phyloP scores from a whole-genome alignment of 2,888 invertebrate species.

The Pseudococcus longispinus region DNA sequence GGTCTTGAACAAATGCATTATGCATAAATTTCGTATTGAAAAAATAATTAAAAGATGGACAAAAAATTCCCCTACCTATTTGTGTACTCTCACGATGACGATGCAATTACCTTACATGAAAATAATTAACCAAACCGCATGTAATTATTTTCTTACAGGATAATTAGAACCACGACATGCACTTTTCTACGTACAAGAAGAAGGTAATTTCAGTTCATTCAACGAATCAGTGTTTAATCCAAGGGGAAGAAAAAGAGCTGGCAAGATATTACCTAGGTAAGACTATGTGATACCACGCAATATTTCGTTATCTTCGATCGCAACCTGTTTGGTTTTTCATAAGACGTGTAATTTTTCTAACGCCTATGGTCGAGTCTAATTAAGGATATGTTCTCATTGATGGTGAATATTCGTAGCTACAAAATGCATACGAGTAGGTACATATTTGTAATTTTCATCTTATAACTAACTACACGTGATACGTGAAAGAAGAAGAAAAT shows the following conservation, averaged over 20 bases:
- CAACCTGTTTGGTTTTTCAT: not conserved
- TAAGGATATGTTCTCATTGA: not conserved
- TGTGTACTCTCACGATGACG: too few species aligned
- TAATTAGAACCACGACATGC: not conserved
- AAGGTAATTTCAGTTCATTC: not conserved
- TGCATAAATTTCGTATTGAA: too few species aligned
- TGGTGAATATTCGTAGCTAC: not conserved
- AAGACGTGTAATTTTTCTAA: not conserved
- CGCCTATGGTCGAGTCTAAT: not conserved
- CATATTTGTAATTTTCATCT: not conserved
- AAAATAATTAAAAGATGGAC: too few species aligned
- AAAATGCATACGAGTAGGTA: not conserved
- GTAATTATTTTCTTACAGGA: not conserved
- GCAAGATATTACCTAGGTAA: not conserved
- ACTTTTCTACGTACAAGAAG: not conserved
- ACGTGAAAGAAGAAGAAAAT: not conserved
- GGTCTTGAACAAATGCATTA: too few species aligned
- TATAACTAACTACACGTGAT: not conserved
- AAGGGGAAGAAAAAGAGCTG: not conserved
- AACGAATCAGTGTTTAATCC: not conserved
- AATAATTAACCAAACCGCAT: not conserved
- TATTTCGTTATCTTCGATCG: not conserved
- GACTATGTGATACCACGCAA: not conserved
- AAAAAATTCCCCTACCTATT: too few species aligned
- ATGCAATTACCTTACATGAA: not conserved